phyloP scores from a whole-genome alignment of 2,113 vertebrate genomes.

The Anguilla rostrata region DNA sequence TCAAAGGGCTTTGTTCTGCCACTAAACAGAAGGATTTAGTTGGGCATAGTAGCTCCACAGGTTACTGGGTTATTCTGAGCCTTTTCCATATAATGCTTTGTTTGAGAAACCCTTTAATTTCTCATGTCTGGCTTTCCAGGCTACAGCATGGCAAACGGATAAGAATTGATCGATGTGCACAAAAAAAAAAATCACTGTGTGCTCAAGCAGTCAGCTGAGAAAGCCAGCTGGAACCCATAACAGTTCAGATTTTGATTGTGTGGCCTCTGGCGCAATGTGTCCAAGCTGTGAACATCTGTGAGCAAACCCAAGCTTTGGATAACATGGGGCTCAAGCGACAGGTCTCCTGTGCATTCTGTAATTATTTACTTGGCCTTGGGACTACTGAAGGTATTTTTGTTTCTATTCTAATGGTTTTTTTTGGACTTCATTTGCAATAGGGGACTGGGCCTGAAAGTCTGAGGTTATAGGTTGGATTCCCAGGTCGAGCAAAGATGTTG shows the following conservation, averaged over 20 bases:
- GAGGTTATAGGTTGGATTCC: neutral
- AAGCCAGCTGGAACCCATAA: slow-evolving; percentile 13
- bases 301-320: neutral
- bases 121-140: neutral
- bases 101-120: neutral
- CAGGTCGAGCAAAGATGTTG: neutral
- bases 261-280: neutral
- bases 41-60: neutral
- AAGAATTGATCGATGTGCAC: neutral
- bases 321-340: neutral
- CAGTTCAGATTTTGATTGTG: neutral
- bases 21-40: slow-evolving; percentile 1
- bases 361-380: neutral
- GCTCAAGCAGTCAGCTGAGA: neutral
- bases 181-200: neutral
- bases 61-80: neutral
- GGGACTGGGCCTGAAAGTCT: neutral
- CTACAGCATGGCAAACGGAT: neutral
- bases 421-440: neutral
- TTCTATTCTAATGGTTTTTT: neutral
- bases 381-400: neutral
- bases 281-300: slow-evolving; percentile 1
- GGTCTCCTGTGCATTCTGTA: neutral
- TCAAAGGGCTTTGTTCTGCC: neutral
- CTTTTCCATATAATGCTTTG: neutral